Evolutionary conservation across 2,797 vertebrate genomes (phyloP), one percentile per base, ranked within the genome.

Genomic region (Falco novaeseelandiae): DNA sequence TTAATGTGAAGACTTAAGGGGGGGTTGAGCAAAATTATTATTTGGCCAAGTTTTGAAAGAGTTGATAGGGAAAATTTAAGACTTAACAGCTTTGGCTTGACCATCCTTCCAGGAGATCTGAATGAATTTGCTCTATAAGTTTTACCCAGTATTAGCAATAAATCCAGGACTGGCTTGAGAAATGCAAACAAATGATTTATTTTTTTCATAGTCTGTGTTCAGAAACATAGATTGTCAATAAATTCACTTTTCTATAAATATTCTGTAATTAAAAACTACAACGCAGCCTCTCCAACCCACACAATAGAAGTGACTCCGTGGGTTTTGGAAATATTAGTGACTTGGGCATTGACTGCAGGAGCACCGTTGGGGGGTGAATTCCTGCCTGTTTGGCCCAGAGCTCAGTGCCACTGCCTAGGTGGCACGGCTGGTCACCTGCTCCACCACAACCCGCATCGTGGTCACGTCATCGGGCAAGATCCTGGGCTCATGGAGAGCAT

Each of bases 391-490:
- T 21, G 79, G 83, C 55, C 27, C n/a, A 3, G 72, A 46, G 70
- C 44, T 22, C 1, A 1, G 2, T 1, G 2, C 48, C 0, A 4
- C 44, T 38, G 14, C 26, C 18, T 5, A 1, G n/a, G 30, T 42
- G 27, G 23, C 34, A 2, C 2, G 3, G 65, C 52, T 10, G 2
- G 7, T 57, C 8, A 4, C 70, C 17, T 6, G 49, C 38, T 32
- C 48, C 57, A 16, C 52, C 74, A 30, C n/a, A 34, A 5, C 54
- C 58, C 2, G 3, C 40, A 5, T 34, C 38, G 1, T 3, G 2
- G 12, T 22, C 40, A 10, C 4, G 0, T 32, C 36, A 4, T 13
- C 0, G 7, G 51, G 34, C 17, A 9, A 6, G 36, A n/a, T 59
- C n/a, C 65, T 1, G 10, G 36, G 44, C n/a, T 27, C 3, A 0